Percentiles rank a stretch among this genome's conserved stretches.
Evolutionary conservation across 1,140 invertebrate species (phyloP).

Genomic region (Zaprionus gabonicus): DNA sequence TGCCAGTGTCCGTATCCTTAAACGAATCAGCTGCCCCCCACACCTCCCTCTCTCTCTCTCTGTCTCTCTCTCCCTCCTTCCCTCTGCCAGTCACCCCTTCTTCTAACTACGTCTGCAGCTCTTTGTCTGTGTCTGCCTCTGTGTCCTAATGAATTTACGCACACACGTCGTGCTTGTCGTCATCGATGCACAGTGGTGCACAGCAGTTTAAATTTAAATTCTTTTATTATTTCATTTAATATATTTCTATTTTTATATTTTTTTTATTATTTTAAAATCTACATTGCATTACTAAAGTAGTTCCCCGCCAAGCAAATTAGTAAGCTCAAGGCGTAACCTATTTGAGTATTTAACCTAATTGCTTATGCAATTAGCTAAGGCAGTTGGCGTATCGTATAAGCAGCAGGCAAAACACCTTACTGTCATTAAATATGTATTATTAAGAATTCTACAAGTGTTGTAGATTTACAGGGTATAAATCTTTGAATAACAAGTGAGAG

Average conservation of each 20-base stretch:
- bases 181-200: slow-evolving; percentile 19
- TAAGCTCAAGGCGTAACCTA: neutral
- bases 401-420: neutral
- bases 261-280: neutral
- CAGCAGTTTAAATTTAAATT: neutral
- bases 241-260: neutral
- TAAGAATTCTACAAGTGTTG: neutral
- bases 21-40: slow-evolving; percentile 21
- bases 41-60: neutral
- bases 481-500: neutral
- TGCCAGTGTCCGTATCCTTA: slow-evolving; percentile 38
- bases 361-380: neutral
- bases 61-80: neutral
- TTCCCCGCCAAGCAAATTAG: neutral
- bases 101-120: slow-evolving; percentile 1
- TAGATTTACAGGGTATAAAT: neutral
- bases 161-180: slow-evolving; percentile 50
- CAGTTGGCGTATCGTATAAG: neutral
- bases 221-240: no score
- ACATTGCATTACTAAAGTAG: neutral
- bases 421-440: slow-evolving; percentile 9
- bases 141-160: slow-evolving; percentile 76
- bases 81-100: neutral
- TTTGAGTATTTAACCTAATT: neutral
- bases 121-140: slow-evolving; percentile 14